These are phyloP conservation scores for Chiridota heheva DNA, from an alignment of 35 echinoderm and acorn worm species.

Conservation along the genomic window DNA sequence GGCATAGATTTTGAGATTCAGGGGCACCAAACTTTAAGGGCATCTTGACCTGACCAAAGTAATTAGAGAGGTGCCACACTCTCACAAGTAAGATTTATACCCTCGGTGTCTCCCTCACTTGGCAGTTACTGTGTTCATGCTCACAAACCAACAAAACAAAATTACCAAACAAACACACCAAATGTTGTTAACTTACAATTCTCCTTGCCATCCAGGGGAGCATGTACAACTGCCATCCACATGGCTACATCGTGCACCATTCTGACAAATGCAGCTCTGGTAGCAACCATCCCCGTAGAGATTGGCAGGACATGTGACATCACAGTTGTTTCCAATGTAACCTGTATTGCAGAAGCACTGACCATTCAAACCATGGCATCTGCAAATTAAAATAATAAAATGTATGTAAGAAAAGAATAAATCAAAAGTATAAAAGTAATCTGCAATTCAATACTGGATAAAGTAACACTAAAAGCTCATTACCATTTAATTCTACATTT, in stretches of 20 bases:
- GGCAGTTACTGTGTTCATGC: too few relatives aligned
- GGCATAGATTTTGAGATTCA: too few relatives aligned
- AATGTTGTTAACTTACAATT: slow-evolving; percentile 83
- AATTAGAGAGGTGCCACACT: too few relatives aligned
- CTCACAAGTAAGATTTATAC: too few relatives aligned
- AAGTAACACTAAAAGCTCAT: slow-evolving; percentile 38
- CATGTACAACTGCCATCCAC: slow-evolving; percentile 64
- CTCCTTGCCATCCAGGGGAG: slow-evolving; percentile 64
- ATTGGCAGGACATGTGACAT: slow-evolving; percentile 32
- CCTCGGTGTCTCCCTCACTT: too few relatives aligned
- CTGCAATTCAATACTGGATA: background rate
- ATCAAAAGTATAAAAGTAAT: background rate
- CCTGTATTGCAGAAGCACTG: slow-evolving; percentile 83
- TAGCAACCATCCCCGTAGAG: slow-evolving; percentile 59
- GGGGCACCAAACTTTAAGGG: too few relatives aligned
- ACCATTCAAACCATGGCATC: slow-evolving; percentile 60
- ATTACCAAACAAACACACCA: too few relatives aligned
- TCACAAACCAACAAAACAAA: too few relatives aligned
- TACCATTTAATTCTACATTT: background rate
- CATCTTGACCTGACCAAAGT: too few relatives aligned
- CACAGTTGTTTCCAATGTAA: slow-evolving; percentile 64
- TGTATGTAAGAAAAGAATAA: background rate
- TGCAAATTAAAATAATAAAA: slow-evolving; percentile 24
- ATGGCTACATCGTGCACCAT: slow-evolving; percentile 58
- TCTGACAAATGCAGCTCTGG: slow-evolving; percentile 60